These are phyloP conservation scores for Stomatorhinus ivindoensis DNA, from an alignment of 2,113 vertebrate species.

Conservation along the genomic window DNA sequence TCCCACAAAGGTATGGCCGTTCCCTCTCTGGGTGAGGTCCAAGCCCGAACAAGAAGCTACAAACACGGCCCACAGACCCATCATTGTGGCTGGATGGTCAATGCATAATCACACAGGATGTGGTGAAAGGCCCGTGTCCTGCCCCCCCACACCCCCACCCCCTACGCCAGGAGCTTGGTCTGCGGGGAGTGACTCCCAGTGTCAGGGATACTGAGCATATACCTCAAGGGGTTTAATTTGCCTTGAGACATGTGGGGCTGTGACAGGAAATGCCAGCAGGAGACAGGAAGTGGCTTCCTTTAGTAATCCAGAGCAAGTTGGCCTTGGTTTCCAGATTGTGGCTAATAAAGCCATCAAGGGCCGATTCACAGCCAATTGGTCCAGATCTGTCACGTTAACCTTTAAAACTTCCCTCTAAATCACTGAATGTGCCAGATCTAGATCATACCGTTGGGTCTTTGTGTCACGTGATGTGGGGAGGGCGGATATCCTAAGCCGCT, in stretches of 20 bases:
- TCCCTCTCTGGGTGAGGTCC: not conserved
- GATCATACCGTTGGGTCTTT: not conserved
- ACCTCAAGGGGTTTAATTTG: not conserved
- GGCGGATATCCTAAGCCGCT: not conserved
- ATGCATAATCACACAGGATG: slow-evolving; percentile 4
- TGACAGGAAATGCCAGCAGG: too few relatives aligned
- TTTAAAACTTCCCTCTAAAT: not conserved
- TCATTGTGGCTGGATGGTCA: not conserved
- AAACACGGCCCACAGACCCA: not conserved
- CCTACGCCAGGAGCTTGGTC: not conserved
- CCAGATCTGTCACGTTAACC: not conserved
- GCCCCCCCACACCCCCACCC: not conserved
- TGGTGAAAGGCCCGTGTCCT: not conserved
- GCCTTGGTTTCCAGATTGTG: not conserved
- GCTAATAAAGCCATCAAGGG: too few relatives aligned
- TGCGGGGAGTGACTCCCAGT: not conserved
- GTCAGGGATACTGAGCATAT: not conserved
- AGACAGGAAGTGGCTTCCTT: not conserved
- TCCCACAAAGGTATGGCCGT: not conserved
- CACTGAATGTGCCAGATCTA: not conserved
- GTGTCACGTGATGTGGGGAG: not conserved
- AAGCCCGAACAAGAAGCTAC: not conserved
- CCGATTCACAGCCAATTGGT: too few relatives aligned
- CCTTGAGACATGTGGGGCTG: not conserved
- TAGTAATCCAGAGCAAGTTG: not conserved